Conservation (phyloP, 2,888 invertebrate genomes). For the Bombyx huttoni region DNA sequence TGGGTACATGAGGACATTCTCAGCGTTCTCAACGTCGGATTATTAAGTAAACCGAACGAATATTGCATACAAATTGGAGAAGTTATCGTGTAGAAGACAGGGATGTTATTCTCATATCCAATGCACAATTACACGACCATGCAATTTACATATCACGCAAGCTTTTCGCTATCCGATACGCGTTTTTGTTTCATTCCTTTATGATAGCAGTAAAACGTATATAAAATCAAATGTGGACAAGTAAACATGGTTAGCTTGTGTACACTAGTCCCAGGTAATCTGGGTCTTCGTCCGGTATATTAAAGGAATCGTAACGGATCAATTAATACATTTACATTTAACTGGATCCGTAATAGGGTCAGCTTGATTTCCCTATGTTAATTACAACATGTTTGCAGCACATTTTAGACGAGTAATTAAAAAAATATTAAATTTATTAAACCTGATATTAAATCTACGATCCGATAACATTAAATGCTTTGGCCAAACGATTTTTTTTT, state of each 20-base stretch:
- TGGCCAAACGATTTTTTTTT: too few species aligned
- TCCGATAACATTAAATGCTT: too few species aligned
- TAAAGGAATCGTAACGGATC: not conserved
- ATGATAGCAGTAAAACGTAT: not conserved
- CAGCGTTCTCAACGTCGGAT: not conserved
- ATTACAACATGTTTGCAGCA: not conserved
- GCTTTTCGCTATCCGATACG: slow-evolving; percentile 10
- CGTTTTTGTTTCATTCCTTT: slow-evolving; percentile 1
- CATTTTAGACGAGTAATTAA: not conserved
- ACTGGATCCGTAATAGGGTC: not conserved
- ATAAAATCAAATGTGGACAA: not conserved
- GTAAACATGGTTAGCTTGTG: not conserved
- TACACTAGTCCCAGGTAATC: not conserved
- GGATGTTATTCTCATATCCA: slow-evolving; percentile 12
- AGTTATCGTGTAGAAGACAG: not conserved
- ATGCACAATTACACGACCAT: slow-evolving; percentile 18
- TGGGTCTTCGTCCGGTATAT: not conserved
- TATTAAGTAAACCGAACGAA: not conserved
- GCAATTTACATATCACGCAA: slow-evolving; percentile 22
- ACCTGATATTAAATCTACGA: too few species aligned
- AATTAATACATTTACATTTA: not conserved
- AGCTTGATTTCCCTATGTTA: not conserved
- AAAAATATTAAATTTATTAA: not conserved
- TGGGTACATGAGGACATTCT: not conserved
- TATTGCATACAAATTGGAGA: not conserved